Conservation (phyloP, 2,888 invertebrate genomes). For the Heliconius sara region DNA sequence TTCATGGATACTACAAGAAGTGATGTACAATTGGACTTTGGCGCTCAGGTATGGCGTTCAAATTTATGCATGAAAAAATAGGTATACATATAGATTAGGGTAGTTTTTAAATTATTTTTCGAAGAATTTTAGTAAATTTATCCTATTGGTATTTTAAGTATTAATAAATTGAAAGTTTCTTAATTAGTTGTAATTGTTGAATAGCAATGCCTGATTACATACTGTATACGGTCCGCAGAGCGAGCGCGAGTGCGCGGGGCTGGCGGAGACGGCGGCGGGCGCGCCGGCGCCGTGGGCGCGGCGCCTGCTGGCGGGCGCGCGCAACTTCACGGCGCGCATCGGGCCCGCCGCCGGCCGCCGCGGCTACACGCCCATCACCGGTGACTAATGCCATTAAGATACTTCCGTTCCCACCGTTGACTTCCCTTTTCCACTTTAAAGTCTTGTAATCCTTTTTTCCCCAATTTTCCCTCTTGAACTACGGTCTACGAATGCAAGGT, state of each 20-base stretch:
- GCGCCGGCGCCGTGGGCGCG: constrained; percentile 88
- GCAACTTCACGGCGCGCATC: constrained; percentile 88
- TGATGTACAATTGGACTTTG: constrained; percentile 92
- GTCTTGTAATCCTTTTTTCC: no score
- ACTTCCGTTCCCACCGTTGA: neutral
- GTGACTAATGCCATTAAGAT: no score
- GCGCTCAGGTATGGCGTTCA: constrained; percentile 74
- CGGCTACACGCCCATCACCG: constrained; percentile 86
- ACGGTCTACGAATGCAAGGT: no score
- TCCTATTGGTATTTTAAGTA: no score
- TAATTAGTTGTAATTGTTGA: no score
- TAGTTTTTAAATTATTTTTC: no score
- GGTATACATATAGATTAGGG: no score
- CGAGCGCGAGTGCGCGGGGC: constrained; percentile 89
- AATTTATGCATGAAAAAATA: neutral
- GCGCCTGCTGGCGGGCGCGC: constrained; percentile 85
- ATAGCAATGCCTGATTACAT: no score
- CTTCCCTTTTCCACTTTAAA: no score
- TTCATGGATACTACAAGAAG: constrained; percentile 88
- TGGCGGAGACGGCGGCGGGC: constrained; percentile 85
- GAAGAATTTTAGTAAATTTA: no score
- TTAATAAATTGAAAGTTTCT: no score
- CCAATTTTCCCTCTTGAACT: no score
- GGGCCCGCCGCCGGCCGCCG: constrained; percentile 93
- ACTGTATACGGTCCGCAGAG: constrained; percentile 72